These are phyloP conservation scores for Stichodactyla helianthus DNA, from an alignment of 64 coral and sea anemone genomes.

Conservation along the genomic window DNA sequence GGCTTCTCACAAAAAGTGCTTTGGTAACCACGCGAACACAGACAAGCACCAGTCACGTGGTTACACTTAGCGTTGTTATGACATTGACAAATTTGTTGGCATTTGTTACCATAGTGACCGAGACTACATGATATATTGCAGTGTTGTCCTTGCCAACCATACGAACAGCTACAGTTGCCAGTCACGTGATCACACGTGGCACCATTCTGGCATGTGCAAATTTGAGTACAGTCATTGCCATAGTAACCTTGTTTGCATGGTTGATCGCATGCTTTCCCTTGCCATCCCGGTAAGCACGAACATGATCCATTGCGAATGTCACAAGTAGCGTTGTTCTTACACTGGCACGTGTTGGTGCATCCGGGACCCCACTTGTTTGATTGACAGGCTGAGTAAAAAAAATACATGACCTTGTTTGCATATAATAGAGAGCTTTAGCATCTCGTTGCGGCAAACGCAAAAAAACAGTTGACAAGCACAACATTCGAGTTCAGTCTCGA, in stretches of 20 bases:
- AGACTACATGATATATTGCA: conserved; percentile 38
- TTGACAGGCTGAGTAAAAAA: neutral
- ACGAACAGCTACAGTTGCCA: conserved; percentile 46
- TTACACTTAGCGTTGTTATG: conserved; percentile 38
- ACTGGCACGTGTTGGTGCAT: conserved; percentile 22
- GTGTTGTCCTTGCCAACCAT: conserved; percentile 58
- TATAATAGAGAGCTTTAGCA: no score
- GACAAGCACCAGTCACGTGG: conserved; percentile 62
- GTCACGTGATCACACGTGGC: conserved; percentile 69
- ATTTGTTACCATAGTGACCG: conserved; percentile 44
- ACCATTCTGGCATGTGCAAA: conserved; percentile 16
- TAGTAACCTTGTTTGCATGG: conserved; percentile 29
- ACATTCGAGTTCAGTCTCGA: no score
- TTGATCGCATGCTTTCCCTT: neutral
- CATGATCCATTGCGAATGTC: conserved; percentile 6
- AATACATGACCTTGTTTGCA: neutral
- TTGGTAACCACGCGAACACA: conserved; percentile 52
- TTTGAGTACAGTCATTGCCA: neutral
- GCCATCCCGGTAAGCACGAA: conserved; percentile 20
- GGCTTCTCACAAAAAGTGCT: conserved; percentile 24
- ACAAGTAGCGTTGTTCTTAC: conserved; percentile 13
- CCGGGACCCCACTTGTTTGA: conserved; percentile 10
- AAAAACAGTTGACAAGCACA: neutral
- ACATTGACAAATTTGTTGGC: conserved; percentile 46
- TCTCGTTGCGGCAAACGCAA: no score